Percentiles rank a stretch among this genome's conserved stretches.
These are phyloP conservation scores for Montipora cactus DNA, from an alignment of 64 coral and sea anemone species.

Conservation along the genomic window DNA sequence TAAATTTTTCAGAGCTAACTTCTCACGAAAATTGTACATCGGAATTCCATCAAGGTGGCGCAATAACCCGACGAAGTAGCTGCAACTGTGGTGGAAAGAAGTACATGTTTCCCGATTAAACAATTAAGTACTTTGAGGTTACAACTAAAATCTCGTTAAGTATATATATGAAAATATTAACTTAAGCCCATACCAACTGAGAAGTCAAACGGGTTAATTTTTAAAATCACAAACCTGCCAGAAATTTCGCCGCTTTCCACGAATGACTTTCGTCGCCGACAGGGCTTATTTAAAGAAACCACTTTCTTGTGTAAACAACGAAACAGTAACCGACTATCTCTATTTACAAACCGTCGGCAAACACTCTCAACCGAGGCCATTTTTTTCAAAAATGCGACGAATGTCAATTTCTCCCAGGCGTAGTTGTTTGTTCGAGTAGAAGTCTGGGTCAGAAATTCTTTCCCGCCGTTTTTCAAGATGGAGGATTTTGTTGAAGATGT, in stretches of 20 bases:
- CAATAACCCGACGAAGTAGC: too few relatives aligned
- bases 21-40: too few relatives aligned
- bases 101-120: too few relatives aligned
- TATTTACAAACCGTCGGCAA: not conserved
- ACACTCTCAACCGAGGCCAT: not conserved
- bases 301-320: not conserved
- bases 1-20: too few relatives aligned
- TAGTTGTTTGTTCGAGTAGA: not conserved
- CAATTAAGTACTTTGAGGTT: too few relatives aligned
- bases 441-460: not conserved
- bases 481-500: constrained; percentile 41
- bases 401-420: constrained; percentile 14
- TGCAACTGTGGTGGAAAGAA: too few relatives aligned
- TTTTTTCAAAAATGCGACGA: too few relatives aligned
- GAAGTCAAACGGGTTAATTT: too few relatives aligned
- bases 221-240: constrained; percentile 5
- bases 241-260: not conserved
- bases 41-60: too few relatives aligned
- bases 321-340: not conserved
- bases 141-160: too few relatives aligned
- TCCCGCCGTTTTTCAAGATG: constrained; percentile 49
- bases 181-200: too few relatives aligned
- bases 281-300: not conserved
- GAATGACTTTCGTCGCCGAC: not conserved
- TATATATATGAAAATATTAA: too few relatives aligned